phyloP scores from a whole-genome alignment of 2,797 vertebrate species.

The Fringilla coelebs region DNA sequence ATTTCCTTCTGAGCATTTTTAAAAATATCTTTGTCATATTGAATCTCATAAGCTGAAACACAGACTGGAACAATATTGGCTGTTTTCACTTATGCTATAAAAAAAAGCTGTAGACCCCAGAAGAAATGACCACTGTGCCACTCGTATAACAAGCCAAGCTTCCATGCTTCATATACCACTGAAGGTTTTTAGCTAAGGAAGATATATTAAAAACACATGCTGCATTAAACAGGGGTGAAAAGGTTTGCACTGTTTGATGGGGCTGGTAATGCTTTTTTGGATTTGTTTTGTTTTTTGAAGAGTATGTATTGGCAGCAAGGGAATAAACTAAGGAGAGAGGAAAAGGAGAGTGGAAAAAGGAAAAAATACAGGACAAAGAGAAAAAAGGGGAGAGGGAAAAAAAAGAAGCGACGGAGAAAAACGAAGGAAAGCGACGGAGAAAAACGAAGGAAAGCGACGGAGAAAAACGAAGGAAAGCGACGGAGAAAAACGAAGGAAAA shows the following conservation, averaged over 20 bases:
- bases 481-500: too few relatives aligned
- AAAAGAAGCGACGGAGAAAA: too few relatives aligned
- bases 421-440: too few relatives aligned
- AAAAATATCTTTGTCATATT: not conserved
- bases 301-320: not conserved
- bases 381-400: not conserved
- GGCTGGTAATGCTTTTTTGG: fast-evolving
- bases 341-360: fast-evolving
- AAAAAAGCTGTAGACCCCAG: not conserved
- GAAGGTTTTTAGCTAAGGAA: fast-evolving
- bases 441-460: too few relatives aligned
- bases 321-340: not conserved
- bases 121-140: fast-evolving
- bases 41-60: not conserved
- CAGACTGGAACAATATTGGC: not conserved
- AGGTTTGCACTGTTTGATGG: fast-evolving
- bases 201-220: fast-evolving
- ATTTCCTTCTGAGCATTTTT: not conserved
- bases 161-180: fast-evolving
- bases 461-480: too few relatives aligned
- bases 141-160: not conserved
- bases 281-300: not conserved
- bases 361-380: too few relatives aligned
- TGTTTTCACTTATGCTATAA: not conserved
- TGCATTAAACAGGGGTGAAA: not conserved